Evolutionary conservation across 2,797 vertebrate species (phyloP), one percentile per base, ranked within the genome.

Genomic region (Sebastes flavidus): DNA sequence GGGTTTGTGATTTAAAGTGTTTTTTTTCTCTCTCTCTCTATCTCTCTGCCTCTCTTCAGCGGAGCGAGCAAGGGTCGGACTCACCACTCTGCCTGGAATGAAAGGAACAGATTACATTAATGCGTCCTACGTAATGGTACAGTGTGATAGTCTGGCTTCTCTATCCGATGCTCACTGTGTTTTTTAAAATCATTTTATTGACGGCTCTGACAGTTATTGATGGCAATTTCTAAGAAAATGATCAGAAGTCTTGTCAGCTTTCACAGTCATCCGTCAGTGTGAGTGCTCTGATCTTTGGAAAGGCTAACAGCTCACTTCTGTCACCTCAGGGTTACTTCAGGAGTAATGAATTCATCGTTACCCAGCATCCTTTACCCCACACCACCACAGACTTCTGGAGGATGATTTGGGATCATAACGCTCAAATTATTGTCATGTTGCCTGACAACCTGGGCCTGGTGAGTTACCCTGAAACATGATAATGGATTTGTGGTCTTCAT

Each of bases 61-160:
- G 87, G 98, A 99, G 84, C 97, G 98, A 93, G 98, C 98, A 78
- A 97, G 98, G 89, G 99, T 99, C 65, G 97, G 97, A 70, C 97
- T 99, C 80, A 96, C 98, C 80, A 98, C 98, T 3, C 94, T 99
- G 91, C 98, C 98, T 85, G 98, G 99, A 90, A 98, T 97, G 96
- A 99, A 99, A 94, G 98, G 98, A 96, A 99, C 98, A 68, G 99
- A 99, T 96, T 99, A 99, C 94, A 99, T 99, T 95, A 99, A 99
- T 88, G 99, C 98, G 75, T 99, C 98, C 89, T 99, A 99, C 89
- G 99, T 99, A 92, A 99, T 99, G 98, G 99, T 99, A 94, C 77
- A 22, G 71, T 90, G 70, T 75, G 61, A 82, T 34, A 56, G 72
- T 30, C 62, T 34, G 20, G 42, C 72, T 27, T 67, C 32, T 59